Conservation (phyloP, 2,888 invertebrate species). For the Apamea crenata region DNA sequence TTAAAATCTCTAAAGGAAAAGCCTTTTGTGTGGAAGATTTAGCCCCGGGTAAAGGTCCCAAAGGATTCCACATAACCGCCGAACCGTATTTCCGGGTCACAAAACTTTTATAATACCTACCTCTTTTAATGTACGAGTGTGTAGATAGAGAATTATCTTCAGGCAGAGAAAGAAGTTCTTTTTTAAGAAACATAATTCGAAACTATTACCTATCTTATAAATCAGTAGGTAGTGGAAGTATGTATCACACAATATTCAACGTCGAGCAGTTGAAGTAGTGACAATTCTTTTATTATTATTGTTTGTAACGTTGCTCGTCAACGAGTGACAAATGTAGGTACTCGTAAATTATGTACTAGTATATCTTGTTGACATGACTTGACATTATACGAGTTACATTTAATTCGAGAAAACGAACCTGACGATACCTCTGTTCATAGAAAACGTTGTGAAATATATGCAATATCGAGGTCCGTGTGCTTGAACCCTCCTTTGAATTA, state of each 20-base stretch:
- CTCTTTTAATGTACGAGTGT: not conserved
- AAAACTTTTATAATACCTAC: constrained; percentile 29
- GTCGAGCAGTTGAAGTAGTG: not conserved
- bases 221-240: not conserved
- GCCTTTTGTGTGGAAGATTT: constrained; percentile 38
- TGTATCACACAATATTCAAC: not conserved
- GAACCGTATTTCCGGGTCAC: constrained; percentile 31
- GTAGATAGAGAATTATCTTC: not conserved
- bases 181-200: not conserved
- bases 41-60: not conserved
- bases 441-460: not conserved
- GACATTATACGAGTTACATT: not conserved
- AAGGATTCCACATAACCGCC: constrained; percentile 9
- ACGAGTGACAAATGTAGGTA: not conserved
- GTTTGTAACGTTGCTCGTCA: not conserved
- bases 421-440: not conserved
- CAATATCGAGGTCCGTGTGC: not conserved
- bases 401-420: not conserved
- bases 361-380: not conserved
- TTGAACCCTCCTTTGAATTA: not conserved
- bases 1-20: constrained; percentile 35
- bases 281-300: not conserved
- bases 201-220: not conserved
- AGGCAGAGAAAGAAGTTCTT: too few species aligned
- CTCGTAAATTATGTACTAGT: not conserved